Conservation (phyloP, 2,797 vertebrate genomes). For the Myotis vivesi region DNA sequence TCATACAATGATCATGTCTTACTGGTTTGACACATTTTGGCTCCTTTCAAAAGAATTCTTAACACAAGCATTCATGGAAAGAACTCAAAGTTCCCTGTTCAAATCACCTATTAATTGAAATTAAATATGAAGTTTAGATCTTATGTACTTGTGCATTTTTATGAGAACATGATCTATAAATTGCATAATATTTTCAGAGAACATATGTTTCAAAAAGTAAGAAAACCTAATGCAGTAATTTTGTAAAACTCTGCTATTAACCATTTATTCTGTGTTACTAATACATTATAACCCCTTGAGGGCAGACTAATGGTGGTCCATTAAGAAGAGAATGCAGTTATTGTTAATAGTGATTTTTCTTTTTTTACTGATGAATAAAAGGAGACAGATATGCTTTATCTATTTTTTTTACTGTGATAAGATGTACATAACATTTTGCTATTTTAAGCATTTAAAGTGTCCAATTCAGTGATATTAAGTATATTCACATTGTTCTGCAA, state of each 20-base stretch:
- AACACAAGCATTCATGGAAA: neutral
- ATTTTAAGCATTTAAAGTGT: neutral
- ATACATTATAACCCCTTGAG: neutral
- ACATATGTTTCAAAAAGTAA: neutral
- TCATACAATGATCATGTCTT: neutral
- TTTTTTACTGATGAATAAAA: constrained; percentile 8
- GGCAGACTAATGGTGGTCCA: neutral
- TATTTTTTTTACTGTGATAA: neutral
- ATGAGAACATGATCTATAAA: neutral
- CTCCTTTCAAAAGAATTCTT: neutral
- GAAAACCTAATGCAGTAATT: neutral
- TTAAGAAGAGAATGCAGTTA: neutral
- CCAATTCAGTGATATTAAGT: neutral
- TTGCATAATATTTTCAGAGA: neutral
- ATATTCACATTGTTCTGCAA: neutral
- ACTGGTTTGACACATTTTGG: neutral
- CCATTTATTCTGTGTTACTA: neutral
- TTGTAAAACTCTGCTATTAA: neutral
- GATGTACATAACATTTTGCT: neutral
- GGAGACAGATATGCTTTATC: neutral
- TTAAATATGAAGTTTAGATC: neutral
- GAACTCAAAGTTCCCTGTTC: neutral
- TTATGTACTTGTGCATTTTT: neutral
- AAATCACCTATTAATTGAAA: neutral
- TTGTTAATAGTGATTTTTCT: neutral